phyloP scores from a whole-genome alignment of 2,113 vertebrate genomes.

The Gallinago media region DNA sequence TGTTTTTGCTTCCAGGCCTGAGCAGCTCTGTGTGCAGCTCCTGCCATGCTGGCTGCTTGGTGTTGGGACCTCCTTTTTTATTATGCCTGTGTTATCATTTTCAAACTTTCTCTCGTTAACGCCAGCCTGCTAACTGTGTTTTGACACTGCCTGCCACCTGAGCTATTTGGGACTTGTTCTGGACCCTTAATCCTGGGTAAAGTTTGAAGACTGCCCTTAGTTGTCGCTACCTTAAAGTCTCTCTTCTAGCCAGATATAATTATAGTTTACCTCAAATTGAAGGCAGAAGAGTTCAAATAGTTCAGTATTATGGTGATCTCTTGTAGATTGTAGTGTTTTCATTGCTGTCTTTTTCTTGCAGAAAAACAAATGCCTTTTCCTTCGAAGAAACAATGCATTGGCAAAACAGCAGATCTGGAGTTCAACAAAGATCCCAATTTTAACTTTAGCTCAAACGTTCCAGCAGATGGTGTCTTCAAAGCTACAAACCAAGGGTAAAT shows the following conservation, averaged over 20 bases:
- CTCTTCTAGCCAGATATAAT: not conserved
- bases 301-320: not conserved
- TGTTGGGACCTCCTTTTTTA: not conserved
- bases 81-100: not conserved
- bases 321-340: not conserved
- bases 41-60: not conserved
- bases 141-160: not conserved
- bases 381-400: slow-evolving; percentile 58
- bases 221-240: not conserved
- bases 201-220: not conserved
- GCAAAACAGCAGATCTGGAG: slow-evolving; percentile 42
- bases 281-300: not conserved
- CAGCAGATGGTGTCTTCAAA: slow-evolving; percentile 49
- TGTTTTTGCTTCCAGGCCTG: not conserved
- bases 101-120: not conserved
- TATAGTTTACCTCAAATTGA: not conserved
- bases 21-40: not conserved
- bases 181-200: not conserved
- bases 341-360: slow-evolving; percentile 24
- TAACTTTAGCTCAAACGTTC: slow-evolving; percentile 6
- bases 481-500: slow-evolving; percentile 56
- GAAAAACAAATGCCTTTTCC: slow-evolving; percentile 40
- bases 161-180: not conserved
- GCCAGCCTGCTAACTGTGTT: not conserved
- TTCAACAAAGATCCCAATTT: slow-evolving; percentile 7